Conservation (phyloP, 2,797 vertebrate species). For the Odontamblyopus rebecca region DNA sequence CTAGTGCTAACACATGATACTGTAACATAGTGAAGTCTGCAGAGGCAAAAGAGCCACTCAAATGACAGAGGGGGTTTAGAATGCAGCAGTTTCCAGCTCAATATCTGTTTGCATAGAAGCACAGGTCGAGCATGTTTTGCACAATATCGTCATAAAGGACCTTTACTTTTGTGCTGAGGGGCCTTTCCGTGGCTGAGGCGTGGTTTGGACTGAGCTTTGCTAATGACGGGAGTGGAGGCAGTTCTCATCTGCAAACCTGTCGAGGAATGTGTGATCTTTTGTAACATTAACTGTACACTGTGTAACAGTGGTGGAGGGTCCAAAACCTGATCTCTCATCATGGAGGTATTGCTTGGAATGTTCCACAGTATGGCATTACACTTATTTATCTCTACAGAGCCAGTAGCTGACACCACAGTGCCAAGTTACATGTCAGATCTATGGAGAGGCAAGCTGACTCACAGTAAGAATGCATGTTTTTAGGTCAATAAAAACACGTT, state of each 20-base stretch:
- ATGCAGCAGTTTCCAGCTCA: constrained; percentile 54
- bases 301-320: neutral
- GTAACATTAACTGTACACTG: neutral
- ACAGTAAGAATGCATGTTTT: too few relatives aligned
- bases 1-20: constrained; percentile 27
- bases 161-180: constrained; percentile 70
- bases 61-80: neutral
- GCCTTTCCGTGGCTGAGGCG: constrained; percentile 66
- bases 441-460: too few relatives aligned
- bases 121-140: constrained; percentile 4
- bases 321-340: too few relatives aligned
- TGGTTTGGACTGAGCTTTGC: constrained; percentile 73
- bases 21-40: constrained; percentile 7
- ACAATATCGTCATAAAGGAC: constrained; percentile 55
- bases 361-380: too few relatives aligned
- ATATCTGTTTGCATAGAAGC: constrained; percentile 36
- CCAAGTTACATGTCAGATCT: too few relatives aligned
- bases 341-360: neutral
- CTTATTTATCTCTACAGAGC: too few relatives aligned
- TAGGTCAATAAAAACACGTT: too few relatives aligned
- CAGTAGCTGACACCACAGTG: too few relatives aligned
- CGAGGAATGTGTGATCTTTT: constrained; percentile 16
- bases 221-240: constrained; percentile 69
- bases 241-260: constrained; percentile 80
- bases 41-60: neutral